Evolutionary conservation across 2,113 vertebrate genomes (phyloP).

Genomic region (Spea multiplicata): DNA sequence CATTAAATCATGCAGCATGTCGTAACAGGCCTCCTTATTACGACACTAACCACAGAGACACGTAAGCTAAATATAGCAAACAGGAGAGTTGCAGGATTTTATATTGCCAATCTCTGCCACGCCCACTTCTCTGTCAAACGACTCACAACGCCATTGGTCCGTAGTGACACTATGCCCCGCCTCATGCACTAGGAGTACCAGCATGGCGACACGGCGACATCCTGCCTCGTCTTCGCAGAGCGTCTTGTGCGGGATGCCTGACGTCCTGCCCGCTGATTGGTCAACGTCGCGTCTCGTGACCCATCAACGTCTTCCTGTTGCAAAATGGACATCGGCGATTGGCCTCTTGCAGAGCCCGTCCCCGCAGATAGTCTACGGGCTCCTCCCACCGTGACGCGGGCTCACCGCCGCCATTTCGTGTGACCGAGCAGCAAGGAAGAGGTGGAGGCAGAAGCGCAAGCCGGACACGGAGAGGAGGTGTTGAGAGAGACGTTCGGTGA

Average conservation of each 20-base stretch:
- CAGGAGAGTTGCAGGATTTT: not conserved
- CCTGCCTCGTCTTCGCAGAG: not conserved
- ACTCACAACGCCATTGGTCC: slow-evolving; percentile 5
- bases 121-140: slow-evolving; percentile 16
- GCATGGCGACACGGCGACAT: slow-evolving; percentile 6
- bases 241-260: not conserved
- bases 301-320: not conserved
- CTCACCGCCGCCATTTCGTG: slow-evolving; percentile 43
- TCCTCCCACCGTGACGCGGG: slow-evolving; percentile 9
- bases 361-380: not conserved
- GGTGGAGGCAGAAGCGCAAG: slow-evolving; percentile 25
- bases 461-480: slow-evolving; percentile 1
- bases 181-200: slow-evolving; percentile 8
- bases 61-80: slow-evolving; percentile 27
- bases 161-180: not conserved
- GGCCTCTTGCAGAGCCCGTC: not conserved
- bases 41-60: no score
- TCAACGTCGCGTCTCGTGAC: not conserved
- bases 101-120: not conserved
- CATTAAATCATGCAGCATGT: no score
- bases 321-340: not conserved
- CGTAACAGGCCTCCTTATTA: no score
- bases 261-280: not conserved
- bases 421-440: slow-evolving; percentile 30
- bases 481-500: not conserved